phyloP scores from a whole-genome alignment of 23 tunicate genomes.

The Ciona savignyi region DNA sequence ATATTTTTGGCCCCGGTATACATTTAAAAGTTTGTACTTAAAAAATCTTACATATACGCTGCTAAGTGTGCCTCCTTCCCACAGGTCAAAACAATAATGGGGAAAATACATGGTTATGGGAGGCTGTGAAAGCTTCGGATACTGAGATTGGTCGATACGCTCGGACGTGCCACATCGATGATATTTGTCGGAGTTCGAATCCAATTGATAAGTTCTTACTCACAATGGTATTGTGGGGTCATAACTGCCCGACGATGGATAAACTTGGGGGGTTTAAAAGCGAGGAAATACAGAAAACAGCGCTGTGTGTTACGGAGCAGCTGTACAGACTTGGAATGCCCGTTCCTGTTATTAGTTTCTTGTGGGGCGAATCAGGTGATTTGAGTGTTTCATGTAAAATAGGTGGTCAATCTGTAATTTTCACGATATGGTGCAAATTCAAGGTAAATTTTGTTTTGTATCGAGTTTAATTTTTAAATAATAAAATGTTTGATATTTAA shows the following conservation, averaged over 20 bases:
- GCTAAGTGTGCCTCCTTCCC: too few species aligned
- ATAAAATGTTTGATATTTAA: too few species aligned
- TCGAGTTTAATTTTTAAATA: too few species aligned
- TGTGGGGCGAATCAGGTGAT: constrained; percentile 28
- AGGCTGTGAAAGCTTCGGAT: not conserved
- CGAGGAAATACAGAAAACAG: not conserved
- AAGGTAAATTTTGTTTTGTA: too few species aligned
- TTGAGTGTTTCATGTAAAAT: too few species aligned
- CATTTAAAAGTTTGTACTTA: too few species aligned
- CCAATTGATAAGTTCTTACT: constrained; percentile 30
- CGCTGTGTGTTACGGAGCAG: constrained; percentile 9
- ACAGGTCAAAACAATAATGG: not conserved
- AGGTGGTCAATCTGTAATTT: too few species aligned
- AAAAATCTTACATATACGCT: too few species aligned
- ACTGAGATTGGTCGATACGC: constrained; percentile 10
- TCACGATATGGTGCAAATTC: too few species aligned
- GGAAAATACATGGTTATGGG: constrained; percentile 22
- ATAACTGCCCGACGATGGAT: not conserved
- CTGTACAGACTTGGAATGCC: constrained; percentile 25
- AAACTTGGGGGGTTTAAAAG: constrained; percentile 4
- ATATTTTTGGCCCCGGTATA: too few species aligned
- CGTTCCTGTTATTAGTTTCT: constrained; percentile 15
- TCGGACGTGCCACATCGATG: not conserved
- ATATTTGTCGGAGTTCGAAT: not conserved
- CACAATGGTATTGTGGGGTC: constrained; percentile 26